These are phyloP conservation scores for Oedothorax gibbosus DNA, from an alignment of 1,140 invertebrate species.

Conservation along the genomic window DNA sequence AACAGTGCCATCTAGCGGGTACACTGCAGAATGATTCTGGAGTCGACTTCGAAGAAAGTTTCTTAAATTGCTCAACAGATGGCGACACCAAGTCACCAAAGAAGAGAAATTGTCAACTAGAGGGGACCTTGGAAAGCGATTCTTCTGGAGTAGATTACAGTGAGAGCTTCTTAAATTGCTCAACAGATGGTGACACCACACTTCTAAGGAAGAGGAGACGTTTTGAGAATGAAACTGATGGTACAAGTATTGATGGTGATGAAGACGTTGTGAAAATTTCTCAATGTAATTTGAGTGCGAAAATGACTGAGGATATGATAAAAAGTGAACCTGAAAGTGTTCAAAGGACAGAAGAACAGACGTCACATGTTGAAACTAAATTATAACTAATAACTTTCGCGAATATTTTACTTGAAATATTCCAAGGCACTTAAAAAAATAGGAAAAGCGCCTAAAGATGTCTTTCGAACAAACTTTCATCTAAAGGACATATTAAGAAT, in stretches of 20 bases:
- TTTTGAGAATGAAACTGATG: background rate
- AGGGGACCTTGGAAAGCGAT: slow-evolving; percentile 17
- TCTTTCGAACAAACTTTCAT: too few relatives aligned
- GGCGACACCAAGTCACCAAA: background rate
- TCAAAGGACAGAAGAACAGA: background rate
- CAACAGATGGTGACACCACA: slow-evolving; percentile 17
- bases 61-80: background rate
- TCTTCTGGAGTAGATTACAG: slow-evolving; percentile 10
- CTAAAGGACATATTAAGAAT: too few relatives aligned
- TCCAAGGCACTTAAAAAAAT: too few relatives aligned
- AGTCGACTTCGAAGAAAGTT: slow-evolving; percentile 39
- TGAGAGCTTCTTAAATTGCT: slow-evolving; percentile 2
- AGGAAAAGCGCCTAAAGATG: too few relatives aligned
- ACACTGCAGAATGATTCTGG: slow-evolving; percentile 37
- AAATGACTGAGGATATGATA: too few relatives aligned
- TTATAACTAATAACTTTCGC: too few relatives aligned
- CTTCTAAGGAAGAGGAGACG: background rate
- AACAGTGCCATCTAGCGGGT: slow-evolving; percentile 55
- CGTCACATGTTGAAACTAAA: background rate
- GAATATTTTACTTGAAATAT: too few relatives aligned
- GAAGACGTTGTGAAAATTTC: too few relatives aligned
- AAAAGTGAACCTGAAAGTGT: background rate
- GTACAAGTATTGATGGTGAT: background rate
- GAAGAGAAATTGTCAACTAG: background rate
- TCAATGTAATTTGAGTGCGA: too few relatives aligned